Conservation (phyloP, 2,888 invertebrate genomes). For the Mesorhabditis sp. region DNA sequence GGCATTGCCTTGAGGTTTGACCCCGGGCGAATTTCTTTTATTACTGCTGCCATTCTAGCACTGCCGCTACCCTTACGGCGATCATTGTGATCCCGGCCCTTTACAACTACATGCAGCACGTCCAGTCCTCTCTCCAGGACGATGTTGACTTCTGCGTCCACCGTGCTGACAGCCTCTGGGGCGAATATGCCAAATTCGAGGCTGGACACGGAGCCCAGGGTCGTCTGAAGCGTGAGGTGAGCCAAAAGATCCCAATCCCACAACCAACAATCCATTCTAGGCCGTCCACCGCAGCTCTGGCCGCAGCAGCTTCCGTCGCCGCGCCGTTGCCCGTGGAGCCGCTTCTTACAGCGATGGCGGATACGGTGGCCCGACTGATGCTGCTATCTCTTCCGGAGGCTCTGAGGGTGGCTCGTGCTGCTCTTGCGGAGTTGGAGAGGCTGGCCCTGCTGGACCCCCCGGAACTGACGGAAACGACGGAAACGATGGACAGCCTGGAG, state of each 20-base stretch:
- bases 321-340: slow-evolving; percentile 3
- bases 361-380: neutral
- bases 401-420: slow-evolving; percentile 35
- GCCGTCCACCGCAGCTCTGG: slow-evolving; percentile 3
- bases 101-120: slow-evolving; percentile 55
- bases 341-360: slow-evolving; percentile 3
- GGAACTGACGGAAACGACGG: slow-evolving; percentile 47
- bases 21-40: neutral
- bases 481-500: slow-evolving; percentile 42
- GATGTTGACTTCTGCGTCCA: slow-evolving; percentile 51
- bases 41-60: slow-evolving; percentile 24
- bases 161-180: slow-evolving; percentile 43
- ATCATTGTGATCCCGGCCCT: slow-evolving; percentile 54
- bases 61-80: slow-evolving; percentile 53
- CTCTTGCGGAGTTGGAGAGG: slow-evolving; percentile 42
- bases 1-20: slow-evolving; percentile 41
- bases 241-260: neutral
- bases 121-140: slow-evolving; percentile 51
- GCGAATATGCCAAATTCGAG: slow-evolving; percentile 32
- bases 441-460: slow-evolving; percentile 45
- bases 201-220: slow-evolving; percentile 3
- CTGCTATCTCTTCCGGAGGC: neutral
- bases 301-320: neutral
- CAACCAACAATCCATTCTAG: neutral
- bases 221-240: neutral